Conservation (phyloP, 1,140 invertebrate species). For the Epicauta chinensis region DNA sequence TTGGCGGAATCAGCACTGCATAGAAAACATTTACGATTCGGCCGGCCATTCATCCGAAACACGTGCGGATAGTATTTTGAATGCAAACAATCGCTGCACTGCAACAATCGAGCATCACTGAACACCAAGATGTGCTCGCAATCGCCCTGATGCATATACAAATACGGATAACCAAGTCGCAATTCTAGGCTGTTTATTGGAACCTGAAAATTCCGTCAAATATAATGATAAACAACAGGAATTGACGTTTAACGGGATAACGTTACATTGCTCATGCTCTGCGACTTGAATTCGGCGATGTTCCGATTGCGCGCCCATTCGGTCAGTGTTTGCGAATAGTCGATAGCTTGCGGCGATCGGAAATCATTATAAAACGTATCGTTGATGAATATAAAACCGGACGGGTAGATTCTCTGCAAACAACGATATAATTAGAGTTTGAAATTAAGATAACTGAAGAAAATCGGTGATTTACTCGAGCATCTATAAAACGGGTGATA, state of each 20-base stretch:
- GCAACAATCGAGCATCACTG: constrained; percentile 58
- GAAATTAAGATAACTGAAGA: constrained; percentile 7
- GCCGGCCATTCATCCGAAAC: constrained; percentile 39
- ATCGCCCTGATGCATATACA: constrained; percentile 82
- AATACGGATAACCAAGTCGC: constrained; percentile 52
- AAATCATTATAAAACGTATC: constrained; percentile 60
- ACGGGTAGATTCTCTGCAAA: constrained; percentile 53
- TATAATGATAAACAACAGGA: no score
- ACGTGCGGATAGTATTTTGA: constrained; percentile 49
- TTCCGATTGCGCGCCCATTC: constrained; percentile 50
- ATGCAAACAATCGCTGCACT: constrained; percentile 44
- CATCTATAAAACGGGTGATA: constrained; percentile 29
- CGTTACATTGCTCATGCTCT: constrained; percentile 50
- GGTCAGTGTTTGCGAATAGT: constrained; percentile 54
- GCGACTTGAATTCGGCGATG: constrained; percentile 46
- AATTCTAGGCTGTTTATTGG: constrained; percentile 51
- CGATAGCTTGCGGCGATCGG: constrained; percentile 45
- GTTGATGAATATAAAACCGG: constrained; percentile 61
- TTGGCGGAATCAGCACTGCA: constrained; percentile 47
- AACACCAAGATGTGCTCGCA: constrained; percentile 83
- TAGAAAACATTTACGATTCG: constrained; percentile 47
- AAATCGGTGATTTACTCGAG: constrained; percentile 45
- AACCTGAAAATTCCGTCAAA: constrained; percentile 21
- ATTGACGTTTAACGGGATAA: no score
- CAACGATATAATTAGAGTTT: neutral